phyloP scores from a whole-genome alignment of 1,140 invertebrate species.

The Lysiphlebus fabarum region DNA sequence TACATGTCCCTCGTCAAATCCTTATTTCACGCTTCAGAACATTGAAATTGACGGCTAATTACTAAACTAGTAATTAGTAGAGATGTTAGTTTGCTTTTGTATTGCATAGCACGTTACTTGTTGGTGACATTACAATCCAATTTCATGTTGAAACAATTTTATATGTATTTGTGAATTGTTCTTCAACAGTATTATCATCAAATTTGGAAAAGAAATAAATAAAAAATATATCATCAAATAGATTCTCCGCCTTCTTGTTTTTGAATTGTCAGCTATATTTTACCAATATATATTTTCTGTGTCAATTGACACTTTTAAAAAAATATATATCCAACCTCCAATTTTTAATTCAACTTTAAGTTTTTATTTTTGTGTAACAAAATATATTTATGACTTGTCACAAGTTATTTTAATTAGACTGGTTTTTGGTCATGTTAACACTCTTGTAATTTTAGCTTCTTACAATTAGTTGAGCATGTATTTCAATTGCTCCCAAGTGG shows the following conservation, averaged over 20 bases:
- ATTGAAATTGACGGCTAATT: constrained; percentile 39
- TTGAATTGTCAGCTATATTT: background rate
- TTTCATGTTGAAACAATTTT: too few species aligned
- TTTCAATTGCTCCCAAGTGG: constrained; percentile 10
- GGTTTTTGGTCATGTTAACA: constrained; percentile 19
- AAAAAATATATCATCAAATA: too few species aligned
- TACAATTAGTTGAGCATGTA: constrained; percentile 13
- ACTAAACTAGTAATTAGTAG: constrained; percentile 38
- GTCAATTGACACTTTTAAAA: background rate
- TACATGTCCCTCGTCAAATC: constrained; percentile 22
- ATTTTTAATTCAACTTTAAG: too few species aligned
- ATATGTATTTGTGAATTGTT: too few species aligned
- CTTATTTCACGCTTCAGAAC: constrained; percentile 38
- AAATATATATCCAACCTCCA: constrained; percentile 19
- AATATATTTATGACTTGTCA: too few species aligned
- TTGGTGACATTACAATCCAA: too few species aligned
- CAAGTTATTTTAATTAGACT: constrained; percentile 35
- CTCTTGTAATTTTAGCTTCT: constrained; percentile 19
- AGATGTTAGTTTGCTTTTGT: constrained; percentile 40
- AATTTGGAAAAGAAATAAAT: too few species aligned
- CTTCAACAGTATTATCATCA: too few species aligned
- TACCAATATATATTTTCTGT: too few species aligned
- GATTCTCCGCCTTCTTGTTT: too few species aligned
- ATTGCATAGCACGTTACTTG: constrained; percentile 23
- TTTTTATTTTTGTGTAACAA: too few species aligned